Conservation (phyloP, 2,888 invertebrate species). For the Caenorhabditis zanzibari region DNA sequence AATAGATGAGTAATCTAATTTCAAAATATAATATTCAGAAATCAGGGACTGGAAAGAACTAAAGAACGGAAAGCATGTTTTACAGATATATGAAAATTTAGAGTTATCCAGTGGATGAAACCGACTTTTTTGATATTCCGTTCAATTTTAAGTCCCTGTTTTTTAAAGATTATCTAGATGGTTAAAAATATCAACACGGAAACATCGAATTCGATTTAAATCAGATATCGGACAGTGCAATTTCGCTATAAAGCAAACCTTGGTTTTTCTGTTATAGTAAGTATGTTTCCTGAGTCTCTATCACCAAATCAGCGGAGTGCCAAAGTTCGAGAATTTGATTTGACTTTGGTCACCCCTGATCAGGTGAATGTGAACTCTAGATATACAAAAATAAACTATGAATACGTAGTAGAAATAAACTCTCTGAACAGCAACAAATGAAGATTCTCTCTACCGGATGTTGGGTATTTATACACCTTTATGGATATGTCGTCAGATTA, state of each 20-base stretch:
- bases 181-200: no score
- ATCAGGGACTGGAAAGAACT: no score
- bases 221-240: no score
- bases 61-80: not conserved
- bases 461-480: slow-evolving; percentile 5
- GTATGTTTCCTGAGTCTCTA: not conserved
- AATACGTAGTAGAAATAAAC: not conserved
- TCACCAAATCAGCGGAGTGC: slow-evolving; percentile 53
- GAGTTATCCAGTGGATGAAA: no score
- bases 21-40: no score
- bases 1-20: not conserved
- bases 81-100: no score
- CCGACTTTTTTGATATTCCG: no score
- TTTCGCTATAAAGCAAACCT: no score
- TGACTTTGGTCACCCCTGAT: slow-evolving; percentile 39
- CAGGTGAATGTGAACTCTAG: slow-evolving; percentile 27
- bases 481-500: slow-evolving; percentile 33
- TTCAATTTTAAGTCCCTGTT: no score
- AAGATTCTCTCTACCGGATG: not conserved
- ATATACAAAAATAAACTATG: not conserved
- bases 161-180: no score
- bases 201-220: no score
- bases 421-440: not conserved
- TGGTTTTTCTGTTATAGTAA: no score
- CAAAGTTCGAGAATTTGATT: slow-evolving; percentile 8